Evolutionary conservation across 2,113 vertebrate species (phyloP).

Genomic region (Otolemur garnettii): DNA sequence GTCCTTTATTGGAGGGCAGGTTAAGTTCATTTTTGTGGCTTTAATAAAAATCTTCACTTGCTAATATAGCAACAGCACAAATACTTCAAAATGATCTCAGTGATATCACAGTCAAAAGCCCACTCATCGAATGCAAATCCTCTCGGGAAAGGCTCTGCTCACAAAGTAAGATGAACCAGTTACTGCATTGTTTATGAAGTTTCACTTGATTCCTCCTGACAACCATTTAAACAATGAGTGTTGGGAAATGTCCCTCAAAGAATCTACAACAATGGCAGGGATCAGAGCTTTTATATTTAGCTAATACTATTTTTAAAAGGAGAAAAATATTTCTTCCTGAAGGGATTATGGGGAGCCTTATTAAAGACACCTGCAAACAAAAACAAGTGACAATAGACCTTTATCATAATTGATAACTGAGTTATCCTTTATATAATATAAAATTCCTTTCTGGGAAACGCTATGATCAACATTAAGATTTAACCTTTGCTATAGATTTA

Average conservation of each 20-base stretch:
- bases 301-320: slow-evolving; percentile 94
- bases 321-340: slow-evolving; percentile 97
- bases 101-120: slow-evolving; percentile 87
- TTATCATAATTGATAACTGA: slow-evolving; percentile 90
- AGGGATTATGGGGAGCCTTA: slow-evolving; percentile 92
- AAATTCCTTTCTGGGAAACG: slow-evolving; percentile 75
- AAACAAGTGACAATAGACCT: slow-evolving; percentile 92
- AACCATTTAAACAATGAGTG: slow-evolving; percentile 99
- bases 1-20: slow-evolving; percentile 66
- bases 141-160: slow-evolving; percentile 88
- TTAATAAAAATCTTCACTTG: slow-evolving; percentile 80
- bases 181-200: slow-evolving; percentile 94
- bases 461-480: slow-evolving; percentile 39
- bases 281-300: slow-evolving; percentile 94
- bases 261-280: slow-evolving; percentile 93
- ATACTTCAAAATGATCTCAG: slow-evolving; percentile 83
- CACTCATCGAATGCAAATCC: slow-evolving; percentile 92
- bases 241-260: slow-evolving; percentile 95
- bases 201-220: slow-evolving; percentile 98
- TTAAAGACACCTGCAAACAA: slow-evolving; percentile 97
- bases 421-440: slow-evolving; percentile 83
- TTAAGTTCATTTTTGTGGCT: slow-evolving; percentile 78
- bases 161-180: slow-evolving; percentile 93
- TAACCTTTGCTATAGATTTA: slow-evolving; percentile 68
- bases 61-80: slow-evolving; percentile 79